Percentiles rank a stretch among this genome's conserved stretches.
These are phyloP conservation scores for Mycetomoellerius zeteki DNA, from an alignment of 1,140 invertebrate genomes.

Conservation along the genomic window DNA sequence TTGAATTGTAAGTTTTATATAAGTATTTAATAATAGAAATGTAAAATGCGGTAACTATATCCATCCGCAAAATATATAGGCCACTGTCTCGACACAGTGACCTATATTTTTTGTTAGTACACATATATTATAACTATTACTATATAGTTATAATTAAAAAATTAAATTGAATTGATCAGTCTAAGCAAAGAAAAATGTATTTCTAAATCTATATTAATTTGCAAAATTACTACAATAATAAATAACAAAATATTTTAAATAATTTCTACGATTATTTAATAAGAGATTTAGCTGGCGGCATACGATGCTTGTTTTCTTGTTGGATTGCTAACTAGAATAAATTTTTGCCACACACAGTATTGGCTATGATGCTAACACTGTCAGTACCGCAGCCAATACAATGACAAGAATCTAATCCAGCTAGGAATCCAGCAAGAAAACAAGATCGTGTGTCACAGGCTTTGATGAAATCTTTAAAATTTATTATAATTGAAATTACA, in stretches of 20 bases:
- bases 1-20: not conserved
- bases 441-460: too few species aligned
- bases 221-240: not conserved
- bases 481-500: not conserved
- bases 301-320: too few species aligned
- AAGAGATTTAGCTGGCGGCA: too few species aligned
- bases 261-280: slow-evolving; percentile 1
- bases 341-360: too few species aligned
- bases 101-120: too few species aligned
- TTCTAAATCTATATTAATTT: slow-evolving; percentile 5
- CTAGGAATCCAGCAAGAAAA: too few species aligned
- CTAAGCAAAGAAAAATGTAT: not conserved
- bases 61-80: too few species aligned
- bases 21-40: not conserved
- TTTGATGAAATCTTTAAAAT: not conserved
- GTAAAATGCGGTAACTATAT: not conserved
- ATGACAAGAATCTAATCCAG: too few species aligned
- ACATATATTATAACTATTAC: slow-evolving; percentile 5
- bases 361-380: too few species aligned
- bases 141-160: not conserved
- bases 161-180: not conserved
- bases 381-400: too few species aligned
- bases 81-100: too few species aligned
- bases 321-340: too few species aligned
- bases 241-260: not conserved